Evolutionary conservation across 2,113 vertebrate genomes (phyloP), one percentile per base, ranked within the genome.

Genomic region (Trachemys scripta): DNA sequence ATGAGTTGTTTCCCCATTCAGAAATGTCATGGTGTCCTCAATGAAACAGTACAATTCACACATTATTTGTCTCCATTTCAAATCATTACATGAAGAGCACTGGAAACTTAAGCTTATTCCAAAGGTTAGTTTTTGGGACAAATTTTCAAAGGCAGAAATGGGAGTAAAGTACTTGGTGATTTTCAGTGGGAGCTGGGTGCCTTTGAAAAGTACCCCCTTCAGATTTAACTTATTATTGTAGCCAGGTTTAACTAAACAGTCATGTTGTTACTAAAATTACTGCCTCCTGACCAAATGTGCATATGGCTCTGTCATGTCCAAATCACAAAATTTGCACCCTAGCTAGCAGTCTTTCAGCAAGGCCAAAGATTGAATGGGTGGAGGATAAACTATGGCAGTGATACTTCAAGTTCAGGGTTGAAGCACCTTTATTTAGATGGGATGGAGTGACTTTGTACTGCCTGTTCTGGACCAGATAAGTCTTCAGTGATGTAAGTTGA

Each of bases 121-220:
- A 35, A 72, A 72, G 6, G 65, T 20, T 72, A 38, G n/a, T 72
- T 38, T 38, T 72, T 10, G 17, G n/a, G 65, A 38, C n/a, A 49
- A 4, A n/a, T 87, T 85, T 83, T 56, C 91, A 4, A 54, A 57
- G 50, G 0, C 0, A 51, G 14, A 20, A 2, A 31, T 49, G 31
- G 25, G 62, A n/a, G 20, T 78, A 49, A 72, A 38, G 0, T 10
- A 57, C 22, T n/a, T 51, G 59, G 31, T 1, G 8, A 16, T 0
- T 1, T 0, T 3, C 47, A 59, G 56, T 6, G 38, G 53, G 54
- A 57, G 13, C 0, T 8, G 24, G 45, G 24, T 35, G 1, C 2
- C 42, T 76, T 49, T 17, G 31, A 6, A 13, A 19, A 78, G 2
- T 2, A 19, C 47, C 31, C 90, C 85, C 1, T 3, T 22, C 76